Evolutionary conservation across 2,888 invertebrate genomes (phyloP).

Genomic region (Lasioglossum zephyrum): DNA sequence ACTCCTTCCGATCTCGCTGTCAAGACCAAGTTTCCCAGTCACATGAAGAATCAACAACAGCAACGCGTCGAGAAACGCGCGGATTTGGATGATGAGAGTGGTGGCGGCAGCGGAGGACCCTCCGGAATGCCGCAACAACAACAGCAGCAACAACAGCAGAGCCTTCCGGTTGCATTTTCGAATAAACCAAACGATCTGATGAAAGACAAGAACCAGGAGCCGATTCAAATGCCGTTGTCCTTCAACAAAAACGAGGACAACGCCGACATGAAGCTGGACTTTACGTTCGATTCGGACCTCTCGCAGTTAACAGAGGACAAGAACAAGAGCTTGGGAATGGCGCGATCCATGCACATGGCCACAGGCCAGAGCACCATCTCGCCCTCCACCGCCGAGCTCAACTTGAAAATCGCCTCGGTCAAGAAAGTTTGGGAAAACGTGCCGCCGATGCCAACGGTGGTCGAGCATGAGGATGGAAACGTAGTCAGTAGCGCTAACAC

Average conservation of each 20-base stretch:
- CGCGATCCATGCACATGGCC: conserved; percentile 87
- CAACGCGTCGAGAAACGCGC: conserved; percentile 85
- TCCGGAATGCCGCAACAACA: conserved; percentile 73
- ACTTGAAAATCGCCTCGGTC: conserved; percentile 97
- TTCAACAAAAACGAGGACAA: conserved; percentile 91
- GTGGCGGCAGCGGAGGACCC: conserved; percentile 56
- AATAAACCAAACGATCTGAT: conserved; percentile 85
- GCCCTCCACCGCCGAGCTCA: conserved; percentile 94
- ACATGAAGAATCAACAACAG: conserved; percentile 84
- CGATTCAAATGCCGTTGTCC: conserved; percentile 88
- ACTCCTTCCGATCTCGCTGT: conserved; percentile 85
- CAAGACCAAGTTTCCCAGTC: conserved; percentile 87
- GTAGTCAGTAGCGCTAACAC: conserved; percentile 84
- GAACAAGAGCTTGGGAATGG: conserved; percentile 86
- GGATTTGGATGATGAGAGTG: conserved; percentile 86
- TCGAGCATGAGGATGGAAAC: conserved; percentile 86
- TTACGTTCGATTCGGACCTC: conserved; percentile 94
- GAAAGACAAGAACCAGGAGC: conserved; percentile 84
- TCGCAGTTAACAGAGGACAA: conserved; percentile 91
- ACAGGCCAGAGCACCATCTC: conserved; percentile 90
- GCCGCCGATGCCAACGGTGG: conserved; percentile 88
- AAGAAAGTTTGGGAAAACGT: conserved; percentile 93
- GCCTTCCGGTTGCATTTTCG: conserved; percentile 84
- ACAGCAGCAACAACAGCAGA: conserved; percentile 67
- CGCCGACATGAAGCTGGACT: conserved; percentile 95